A percentile compares a stretch with the other conserved stretches of the same genome.
Evolutionary conservation across 2,113 vertebrate species (phyloP).

Genomic region (Otocyon megalotis): DNA sequence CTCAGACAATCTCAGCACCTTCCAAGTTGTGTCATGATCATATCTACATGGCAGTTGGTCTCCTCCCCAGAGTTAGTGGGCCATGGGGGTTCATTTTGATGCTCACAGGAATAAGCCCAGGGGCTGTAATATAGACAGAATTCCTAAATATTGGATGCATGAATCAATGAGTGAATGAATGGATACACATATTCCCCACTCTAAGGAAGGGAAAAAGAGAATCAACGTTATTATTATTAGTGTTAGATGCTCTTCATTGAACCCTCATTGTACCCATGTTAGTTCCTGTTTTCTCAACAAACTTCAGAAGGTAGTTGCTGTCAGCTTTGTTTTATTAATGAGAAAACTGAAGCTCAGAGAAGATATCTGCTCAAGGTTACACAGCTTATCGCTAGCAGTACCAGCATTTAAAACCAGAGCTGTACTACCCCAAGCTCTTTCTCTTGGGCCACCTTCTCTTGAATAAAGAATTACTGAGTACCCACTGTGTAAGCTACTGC

Average conservation of each 20-base stretch:
- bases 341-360: background rate
- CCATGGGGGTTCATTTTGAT: background rate
- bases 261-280: no score
- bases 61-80: background rate
- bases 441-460: background rate
- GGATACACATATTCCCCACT: no score
- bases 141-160: background rate
- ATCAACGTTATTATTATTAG: background rate
- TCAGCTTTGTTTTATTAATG: background rate
- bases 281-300: background rate
- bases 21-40: background rate
- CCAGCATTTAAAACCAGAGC: background rate
- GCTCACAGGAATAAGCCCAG: background rate
- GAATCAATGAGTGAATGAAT: background rate
- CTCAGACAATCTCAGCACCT: background rate
- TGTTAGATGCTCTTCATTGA: background rate
- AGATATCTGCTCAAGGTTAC: background rate
- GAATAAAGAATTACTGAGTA: background rate
- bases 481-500: background rate
- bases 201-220: background rate
- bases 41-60: background rate
- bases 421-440: background rate
- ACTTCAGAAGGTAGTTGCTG: background rate
- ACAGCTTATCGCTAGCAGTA: background rate
- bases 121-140: background rate